A percentile compares a stretch with the other conserved stretches of the same genome.
phyloP scores from a whole-genome alignment of 2,797 vertebrate genomes.

The Parauchenoglanis ngamensis region DNA sequence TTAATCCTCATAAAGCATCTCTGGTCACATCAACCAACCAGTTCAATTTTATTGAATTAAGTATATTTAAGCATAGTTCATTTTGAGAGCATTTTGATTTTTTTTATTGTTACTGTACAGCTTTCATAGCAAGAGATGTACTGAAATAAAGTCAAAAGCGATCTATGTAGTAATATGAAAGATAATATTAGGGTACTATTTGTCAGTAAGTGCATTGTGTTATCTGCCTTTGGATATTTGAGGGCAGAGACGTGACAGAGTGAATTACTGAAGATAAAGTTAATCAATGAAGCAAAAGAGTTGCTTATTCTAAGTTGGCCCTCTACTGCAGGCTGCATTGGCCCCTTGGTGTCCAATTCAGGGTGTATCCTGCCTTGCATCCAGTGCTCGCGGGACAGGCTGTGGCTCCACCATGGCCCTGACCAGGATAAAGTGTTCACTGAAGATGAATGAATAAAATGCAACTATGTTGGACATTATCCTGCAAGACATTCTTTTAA shows the following conservation, averaged over 20 bases:
- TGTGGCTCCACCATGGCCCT: neutral
- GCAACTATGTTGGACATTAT: neutral
- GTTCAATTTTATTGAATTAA: neutral
- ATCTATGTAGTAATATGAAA: neutral
- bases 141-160: neutral
- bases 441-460: neutral
- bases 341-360: neutral
- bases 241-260: neutral
- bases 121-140: neutral
- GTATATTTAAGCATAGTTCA: neutral
- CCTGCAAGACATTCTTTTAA: neutral
- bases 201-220: neutral
- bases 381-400: neutral
- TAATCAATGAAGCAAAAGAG: neutral
- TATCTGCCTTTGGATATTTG: neutral
- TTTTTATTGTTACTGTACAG: neutral
- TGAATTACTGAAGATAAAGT: neutral
- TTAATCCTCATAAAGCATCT: constrained; percentile 43
- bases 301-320: neutral
- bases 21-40: neutral
- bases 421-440: neutral
- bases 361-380: neutral
- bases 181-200: neutral
- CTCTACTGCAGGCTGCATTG: neutral
- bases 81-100: neutral